Evolutionary conservation across 2,113 vertebrate genomes (phyloP).

Genomic region (Motacilla tschutschensis): DNA sequence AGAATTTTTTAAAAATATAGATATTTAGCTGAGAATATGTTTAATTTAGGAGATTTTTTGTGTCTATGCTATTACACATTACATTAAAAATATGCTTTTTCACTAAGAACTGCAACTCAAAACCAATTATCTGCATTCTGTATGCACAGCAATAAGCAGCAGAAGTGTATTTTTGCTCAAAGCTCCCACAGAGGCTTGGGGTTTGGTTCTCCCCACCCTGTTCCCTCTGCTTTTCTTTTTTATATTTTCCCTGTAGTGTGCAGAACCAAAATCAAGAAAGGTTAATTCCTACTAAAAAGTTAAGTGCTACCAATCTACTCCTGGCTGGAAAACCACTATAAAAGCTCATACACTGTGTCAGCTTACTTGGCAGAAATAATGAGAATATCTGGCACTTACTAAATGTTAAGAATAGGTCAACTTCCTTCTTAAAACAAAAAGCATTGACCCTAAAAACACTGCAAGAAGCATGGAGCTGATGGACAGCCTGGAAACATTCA

Average conservation of each 20-base stretch:
- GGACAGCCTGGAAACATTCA: slow-evolving; percentile 6
- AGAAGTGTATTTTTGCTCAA: neutral
- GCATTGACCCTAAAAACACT: neutral
- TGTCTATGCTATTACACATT: neutral
- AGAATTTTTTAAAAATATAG: neutral
- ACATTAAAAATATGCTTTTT: neutral
- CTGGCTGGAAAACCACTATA: neutral
- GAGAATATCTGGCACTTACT: slow-evolving; percentile 21
- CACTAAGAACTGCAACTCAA: neutral
- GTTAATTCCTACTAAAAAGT: slow-evolving; percentile 9
- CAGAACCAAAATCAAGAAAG: slow-evolving; percentile 25
- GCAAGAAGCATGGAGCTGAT: neutral
- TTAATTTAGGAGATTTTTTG: neutral
- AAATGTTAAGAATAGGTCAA: slow-evolving; percentile 55
- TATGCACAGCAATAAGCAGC: neutral
- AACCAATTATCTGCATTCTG: accelerated
- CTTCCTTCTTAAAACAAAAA: slow-evolving; percentile 22
- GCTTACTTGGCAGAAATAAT: slow-evolving; percentile 45
- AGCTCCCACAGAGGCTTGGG: neutral
- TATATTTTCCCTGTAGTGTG: neutral
- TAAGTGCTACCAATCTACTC: slow-evolving; percentile 25
- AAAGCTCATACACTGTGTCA: neutral
- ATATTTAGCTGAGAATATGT: neutral
- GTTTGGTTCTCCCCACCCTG: neutral
- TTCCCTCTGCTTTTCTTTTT: neutral